Evolutionary conservation across 2,797 vertebrate genomes (phyloP), one percentile per base, ranked within the genome.

Genomic region (Sebastes hubbsi): DNA sequence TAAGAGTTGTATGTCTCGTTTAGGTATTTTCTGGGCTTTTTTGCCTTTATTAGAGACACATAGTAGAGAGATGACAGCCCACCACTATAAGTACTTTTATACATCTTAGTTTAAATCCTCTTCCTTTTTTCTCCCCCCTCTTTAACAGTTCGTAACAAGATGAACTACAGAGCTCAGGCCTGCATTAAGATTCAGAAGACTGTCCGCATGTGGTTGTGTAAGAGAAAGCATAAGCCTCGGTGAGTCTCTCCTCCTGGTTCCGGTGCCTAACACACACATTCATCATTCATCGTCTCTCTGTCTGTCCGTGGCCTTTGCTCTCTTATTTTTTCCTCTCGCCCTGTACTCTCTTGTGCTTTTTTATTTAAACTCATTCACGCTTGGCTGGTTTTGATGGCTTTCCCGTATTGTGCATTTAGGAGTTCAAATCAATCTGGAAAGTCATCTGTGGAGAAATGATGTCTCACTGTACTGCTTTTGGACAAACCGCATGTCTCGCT

Each of bases 151-250:
- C 97, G 94, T 88, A 97, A 99, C 92, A 99, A 99, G 95, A 99
- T 99, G 94, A 95, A 92, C 72, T 99, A 99, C 75, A 94, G 99
- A 94, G 42, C 98, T 4, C 61, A 90, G 89, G 98, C 98, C 77
- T 99, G 98, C 89, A 97, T 99, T 93, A 98, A 97, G 95, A 98
- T 99, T 89, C 99, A 99, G 88, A 99, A 99, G 94, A 97, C 97
- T 2, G 89, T 99, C 88, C 97, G 98, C 73, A 99, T 99, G 99
- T 99, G 98, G 98, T 95, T 99, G 88, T 98, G 97, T 94, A 98
- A 96, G 93, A 97, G 93, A 89, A 98, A 97, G 90, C 97, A 99
- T 92, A 98, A 97, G 95, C 97, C 98, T 64, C 97, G 98, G 99
- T 99, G 94, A 96, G 97, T 93, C 52, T 84, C 27, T 84, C 29